These are phyloP conservation scores for Limnephilus lunatus DNA, from an alignment of 2,888 invertebrate species.

Conservation along the genomic window DNA sequence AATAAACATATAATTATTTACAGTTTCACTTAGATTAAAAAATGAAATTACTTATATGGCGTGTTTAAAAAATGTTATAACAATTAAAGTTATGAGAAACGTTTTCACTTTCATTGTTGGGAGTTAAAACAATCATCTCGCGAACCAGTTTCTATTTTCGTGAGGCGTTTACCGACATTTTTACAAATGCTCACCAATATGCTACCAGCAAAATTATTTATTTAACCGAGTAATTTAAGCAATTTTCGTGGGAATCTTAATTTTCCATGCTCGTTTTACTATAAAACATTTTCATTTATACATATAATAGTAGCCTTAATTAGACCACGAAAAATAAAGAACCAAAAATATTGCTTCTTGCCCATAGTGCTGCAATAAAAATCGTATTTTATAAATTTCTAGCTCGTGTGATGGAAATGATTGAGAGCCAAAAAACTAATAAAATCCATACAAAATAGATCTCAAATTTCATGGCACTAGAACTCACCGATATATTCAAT, in stretches of 20 bases:
- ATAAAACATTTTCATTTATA: background rate
- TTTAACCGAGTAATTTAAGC: background rate
- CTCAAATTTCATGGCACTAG: too few species aligned
- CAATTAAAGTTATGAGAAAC: slow-evolving; percentile 23
- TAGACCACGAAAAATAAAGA: background rate
- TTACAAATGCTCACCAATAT: background rate
- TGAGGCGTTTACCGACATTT: background rate
- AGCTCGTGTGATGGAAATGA: background rate
- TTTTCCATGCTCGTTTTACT: background rate
- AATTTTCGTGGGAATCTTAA: background rate
- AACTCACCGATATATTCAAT: background rate
- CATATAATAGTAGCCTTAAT: background rate
- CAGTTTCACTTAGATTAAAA: background rate
- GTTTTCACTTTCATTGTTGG: slow-evolving; percentile 10
- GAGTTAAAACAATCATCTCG: background rate
- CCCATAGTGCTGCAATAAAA: too few species aligned
- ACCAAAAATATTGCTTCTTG: too few species aligned
- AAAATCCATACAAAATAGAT: background rate
- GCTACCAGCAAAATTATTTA: background rate
- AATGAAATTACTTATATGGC: background rate
- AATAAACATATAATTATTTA: background rate
- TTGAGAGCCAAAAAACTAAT: background rate
- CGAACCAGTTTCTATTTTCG: background rate
- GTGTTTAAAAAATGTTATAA: background rate
- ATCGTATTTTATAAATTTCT: too few species aligned